phyloP scores from a whole-genome alignment of 1,140 invertebrate genomes.

The Rhizoglyphus robini region DNA sequence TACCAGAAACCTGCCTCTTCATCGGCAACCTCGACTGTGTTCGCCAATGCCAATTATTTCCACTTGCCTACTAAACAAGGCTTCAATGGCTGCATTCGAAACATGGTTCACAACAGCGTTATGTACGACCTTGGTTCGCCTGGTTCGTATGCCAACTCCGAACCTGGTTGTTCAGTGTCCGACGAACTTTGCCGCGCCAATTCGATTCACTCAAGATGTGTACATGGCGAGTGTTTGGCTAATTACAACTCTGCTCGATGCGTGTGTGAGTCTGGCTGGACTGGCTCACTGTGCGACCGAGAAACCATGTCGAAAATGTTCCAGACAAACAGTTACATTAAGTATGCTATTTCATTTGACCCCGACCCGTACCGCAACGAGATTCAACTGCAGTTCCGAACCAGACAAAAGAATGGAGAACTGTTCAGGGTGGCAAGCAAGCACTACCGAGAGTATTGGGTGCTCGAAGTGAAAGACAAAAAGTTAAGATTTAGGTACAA shows the following conservation, averaged over 20 bases:
- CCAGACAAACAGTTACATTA: constrained; percentile 79
- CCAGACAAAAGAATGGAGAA: constrained; percentile 77
- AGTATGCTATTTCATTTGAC: constrained; percentile 85
- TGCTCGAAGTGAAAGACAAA: constrained; percentile 81
- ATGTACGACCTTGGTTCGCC: constrained; percentile 34
- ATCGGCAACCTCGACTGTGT: constrained; percentile 27
- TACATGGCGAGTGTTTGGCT: constrained; percentile 84
- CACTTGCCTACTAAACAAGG: constrained; percentile 47
- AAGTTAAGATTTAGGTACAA: constrained; percentile 80
- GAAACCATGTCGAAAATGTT: constrained; percentile 63
- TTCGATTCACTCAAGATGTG: constrained; percentile 31
- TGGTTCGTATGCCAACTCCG: constrained; percentile 24
- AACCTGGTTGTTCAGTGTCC: constrained; percentile 27
- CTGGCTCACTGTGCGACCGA: constrained; percentile 64
- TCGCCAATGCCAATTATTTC: constrained; percentile 28
- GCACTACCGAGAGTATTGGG: constrained; percentile 84
- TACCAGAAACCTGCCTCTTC: constrained; percentile 51
- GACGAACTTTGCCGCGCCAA: constrained; percentile 27
- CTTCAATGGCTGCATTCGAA: constrained; percentile 88
- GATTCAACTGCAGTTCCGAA: constrained; percentile 79
- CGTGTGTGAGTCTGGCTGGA: constrained; percentile 80
- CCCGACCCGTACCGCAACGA: constrained; percentile 79
- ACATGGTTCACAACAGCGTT: constrained; percentile 87
- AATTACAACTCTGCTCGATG: constrained; percentile 71
- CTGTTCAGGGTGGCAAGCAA: constrained; percentile 81